Evolutionary conservation across 2,797 vertebrate genomes (phyloP).

Genomic region (Lepus oiostolus): DNA sequence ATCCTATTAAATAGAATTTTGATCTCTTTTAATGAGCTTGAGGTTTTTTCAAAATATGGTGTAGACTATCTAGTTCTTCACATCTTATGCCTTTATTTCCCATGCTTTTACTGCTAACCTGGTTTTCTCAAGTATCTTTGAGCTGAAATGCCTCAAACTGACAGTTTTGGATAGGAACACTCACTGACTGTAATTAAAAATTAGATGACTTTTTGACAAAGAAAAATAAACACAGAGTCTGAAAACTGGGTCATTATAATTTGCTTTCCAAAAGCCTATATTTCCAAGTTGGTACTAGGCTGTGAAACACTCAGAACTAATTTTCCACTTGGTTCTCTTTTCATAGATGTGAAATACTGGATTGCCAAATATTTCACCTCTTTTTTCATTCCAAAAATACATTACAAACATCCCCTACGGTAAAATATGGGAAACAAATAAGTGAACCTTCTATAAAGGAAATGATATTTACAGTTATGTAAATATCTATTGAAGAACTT

Average conservation of each 20-base stretch:
- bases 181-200: conserved; percentile 56
- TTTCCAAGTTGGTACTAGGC: conserved; percentile 5
- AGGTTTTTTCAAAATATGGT: not conserved
- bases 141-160: not conserved
- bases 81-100: not conserved
- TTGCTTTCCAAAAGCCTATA: not conserved
- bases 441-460: not conserved
- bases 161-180: not conserved
- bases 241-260: not conserved
- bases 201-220: not conserved
- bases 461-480: not conserved
- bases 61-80: conserved; percentile 36
- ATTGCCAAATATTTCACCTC: not conserved
- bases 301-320: conserved; percentile 33
- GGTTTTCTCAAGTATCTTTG: conserved; percentile 36
- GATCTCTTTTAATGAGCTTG: conserved; percentile 69
- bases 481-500: not conserved
- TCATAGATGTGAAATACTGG: conserved; percentile 69
- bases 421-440: conserved; percentile 48
- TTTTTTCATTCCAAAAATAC: conserved; percentile 66
- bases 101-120: not conserved
- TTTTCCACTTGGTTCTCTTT: conserved; percentile 68
- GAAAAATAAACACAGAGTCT: conserved; percentile 54
- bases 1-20: conserved; percentile 71
- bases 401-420: not conserved